A percentile compares a stretch with the other conserved stretches of the same genome.
Evolutionary conservation across 2,888 invertebrate species (phyloP).

Genomic region (Coelopa pilipes): DNA sequence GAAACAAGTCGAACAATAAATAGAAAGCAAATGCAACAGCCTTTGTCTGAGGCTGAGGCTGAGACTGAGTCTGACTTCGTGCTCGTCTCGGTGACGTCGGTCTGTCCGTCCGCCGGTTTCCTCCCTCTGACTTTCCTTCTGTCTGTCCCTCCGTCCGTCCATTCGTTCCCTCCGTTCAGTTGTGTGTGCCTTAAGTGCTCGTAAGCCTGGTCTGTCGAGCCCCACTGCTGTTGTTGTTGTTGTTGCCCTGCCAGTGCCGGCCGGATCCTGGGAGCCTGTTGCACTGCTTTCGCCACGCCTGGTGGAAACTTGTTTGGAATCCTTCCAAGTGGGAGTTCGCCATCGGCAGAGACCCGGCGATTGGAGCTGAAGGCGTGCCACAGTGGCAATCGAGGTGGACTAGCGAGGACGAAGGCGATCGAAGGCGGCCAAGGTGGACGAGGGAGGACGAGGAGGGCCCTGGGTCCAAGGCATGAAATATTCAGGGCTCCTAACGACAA

Average conservation of each 20-base stretch:
- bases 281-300: slow-evolving; percentile 11
- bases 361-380: too few relatives aligned
- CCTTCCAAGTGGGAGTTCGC: slow-evolving; percentile 1
- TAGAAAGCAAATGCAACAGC: slow-evolving; percentile 30
- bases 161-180: neutral
- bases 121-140: too few relatives aligned
- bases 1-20: neutral
- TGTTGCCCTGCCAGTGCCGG: neutral
- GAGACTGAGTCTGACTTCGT: neutral
- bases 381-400: too few relatives aligned
- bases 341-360: too few relatives aligned
- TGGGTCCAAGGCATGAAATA: too few relatives aligned
- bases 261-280: slow-evolving; percentile 16
- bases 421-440: too few relatives aligned
- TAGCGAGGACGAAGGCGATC: too few relatives aligned
- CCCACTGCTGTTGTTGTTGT: slow-evolving; percentile 8
- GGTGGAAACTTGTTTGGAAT: slow-evolving; percentile 7
- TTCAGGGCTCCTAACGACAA: too few relatives aligned
- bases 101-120: too few relatives aligned
- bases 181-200: slow-evolving; percentile 23
- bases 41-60: slow-evolving; percentile 22
- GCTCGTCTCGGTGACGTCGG: too few relatives aligned
- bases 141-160: too few relatives aligned
- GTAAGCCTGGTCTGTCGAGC: slow-evolving; percentile 17
- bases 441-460: too few relatives aligned